Evolutionary conservation across 2,113 vertebrate genomes (phyloP).

Genomic region (Elephas maximus): DNA sequence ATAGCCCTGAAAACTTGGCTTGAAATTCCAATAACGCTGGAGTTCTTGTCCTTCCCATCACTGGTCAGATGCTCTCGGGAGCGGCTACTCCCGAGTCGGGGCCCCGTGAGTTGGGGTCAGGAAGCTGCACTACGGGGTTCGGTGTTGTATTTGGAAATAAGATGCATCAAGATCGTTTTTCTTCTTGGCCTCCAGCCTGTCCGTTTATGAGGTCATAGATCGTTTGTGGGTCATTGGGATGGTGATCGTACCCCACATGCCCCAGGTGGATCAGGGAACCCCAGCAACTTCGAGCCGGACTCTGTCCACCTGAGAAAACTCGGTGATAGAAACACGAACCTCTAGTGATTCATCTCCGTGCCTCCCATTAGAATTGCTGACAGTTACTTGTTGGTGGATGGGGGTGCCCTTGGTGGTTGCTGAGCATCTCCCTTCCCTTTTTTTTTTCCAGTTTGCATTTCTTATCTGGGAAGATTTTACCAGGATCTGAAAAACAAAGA

Average conservation of each 20-base stretch:
- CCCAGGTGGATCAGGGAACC: not conserved
- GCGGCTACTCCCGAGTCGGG: not conserved
- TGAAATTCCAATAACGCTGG: not conserved
- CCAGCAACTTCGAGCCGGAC: not conserved
- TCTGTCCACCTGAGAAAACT: not conserved
- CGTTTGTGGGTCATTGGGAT: not conserved
- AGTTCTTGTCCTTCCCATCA: not conserved
- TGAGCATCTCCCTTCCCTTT: slow-evolving; percentile 71
- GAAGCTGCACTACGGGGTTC: not conserved
- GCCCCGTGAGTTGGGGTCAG: not conserved
- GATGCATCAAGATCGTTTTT: not conserved
- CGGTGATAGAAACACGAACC: not conserved
- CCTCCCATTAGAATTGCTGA: not conserved
- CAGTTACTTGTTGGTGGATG: not conserved
- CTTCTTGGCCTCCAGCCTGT: not conserved
- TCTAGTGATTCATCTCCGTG: not conserved
- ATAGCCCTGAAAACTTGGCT: not conserved
- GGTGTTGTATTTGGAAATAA: not conserved
- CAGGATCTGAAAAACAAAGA: slow-evolving; percentile 92
- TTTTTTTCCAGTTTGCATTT: slow-evolving; percentile 94
- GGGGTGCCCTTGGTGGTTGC: not conserved
- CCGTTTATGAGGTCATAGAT: slow-evolving; percentile 54
- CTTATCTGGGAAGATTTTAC: slow-evolving; percentile 95
- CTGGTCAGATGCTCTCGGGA: not conserved
- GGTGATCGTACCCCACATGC: not conserved